These are phyloP conservation scores for Channa maculata DNA, from an alignment of 2,113 vertebrate species.

Conservation along the genomic window DNA sequence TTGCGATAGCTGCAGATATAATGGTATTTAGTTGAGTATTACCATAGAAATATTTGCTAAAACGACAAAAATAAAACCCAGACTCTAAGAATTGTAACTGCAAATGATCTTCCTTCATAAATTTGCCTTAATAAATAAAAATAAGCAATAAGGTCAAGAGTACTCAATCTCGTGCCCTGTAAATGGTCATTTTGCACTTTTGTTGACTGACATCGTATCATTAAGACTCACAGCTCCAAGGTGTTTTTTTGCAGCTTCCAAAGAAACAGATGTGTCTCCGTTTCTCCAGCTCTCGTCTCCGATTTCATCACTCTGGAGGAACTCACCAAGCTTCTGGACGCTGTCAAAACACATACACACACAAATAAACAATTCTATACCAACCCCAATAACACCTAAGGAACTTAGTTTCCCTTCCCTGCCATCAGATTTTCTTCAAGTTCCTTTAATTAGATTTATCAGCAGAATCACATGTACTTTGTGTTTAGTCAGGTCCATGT, in stretches of 20 bases:
- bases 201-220: neutral
- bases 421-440: constrained; percentile 39
- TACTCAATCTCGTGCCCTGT: neutral
- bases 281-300: constrained; percentile 94
- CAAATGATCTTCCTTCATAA: too few species aligned
- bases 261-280: constrained; percentile 84
- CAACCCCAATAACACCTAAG: constrained; percentile 39
- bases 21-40: too few species aligned
- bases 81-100: too few species aligned
- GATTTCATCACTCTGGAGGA: constrained; percentile 97
- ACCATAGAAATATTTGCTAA: too few species aligned
- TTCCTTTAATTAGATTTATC: constrained; percentile 49
- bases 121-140: too few species aligned
- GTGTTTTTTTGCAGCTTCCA: constrained; percentile 92
- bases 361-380: constrained; percentile 14
- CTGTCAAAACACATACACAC: constrained; percentile 70
- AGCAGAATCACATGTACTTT: neutral
- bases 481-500: constrained; percentile 15
- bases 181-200: neutral
- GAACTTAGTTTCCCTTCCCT: constrained; percentile 56
- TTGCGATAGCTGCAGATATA: too few species aligned
- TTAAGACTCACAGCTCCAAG: constrained; percentile 85
- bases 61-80: too few species aligned
- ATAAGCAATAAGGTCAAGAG: neutral
- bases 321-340: constrained; percentile 96